Evolutionary conservation across 1,140 invertebrate species (phyloP).

Genomic region (Nephila pilipes): DNA sequence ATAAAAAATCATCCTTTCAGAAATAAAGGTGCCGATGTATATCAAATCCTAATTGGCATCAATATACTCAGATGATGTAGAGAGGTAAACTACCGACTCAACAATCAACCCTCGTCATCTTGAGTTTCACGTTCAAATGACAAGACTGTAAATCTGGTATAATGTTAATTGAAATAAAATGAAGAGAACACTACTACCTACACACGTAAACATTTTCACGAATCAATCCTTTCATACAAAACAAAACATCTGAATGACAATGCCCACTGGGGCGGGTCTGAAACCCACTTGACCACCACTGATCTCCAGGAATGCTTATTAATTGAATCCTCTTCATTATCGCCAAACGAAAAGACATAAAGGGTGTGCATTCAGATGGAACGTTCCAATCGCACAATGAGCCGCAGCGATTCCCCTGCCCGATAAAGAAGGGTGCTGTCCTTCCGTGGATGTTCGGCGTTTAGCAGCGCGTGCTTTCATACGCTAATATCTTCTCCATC

Average conservation of each 20-base stretch:
- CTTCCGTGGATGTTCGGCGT: conserved; percentile 27
- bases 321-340: conserved; percentile 58
- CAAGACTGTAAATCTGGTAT: no score
- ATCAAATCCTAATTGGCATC: no score
- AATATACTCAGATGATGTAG: no score
- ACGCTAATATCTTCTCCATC: conserved; percentile 1
- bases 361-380: not conserved
- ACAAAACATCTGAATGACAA: conserved; percentile 29
- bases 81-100: no score
- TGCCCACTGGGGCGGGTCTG: not conserved
- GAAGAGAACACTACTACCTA: no score
- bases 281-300: not conserved
- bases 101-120: no score
- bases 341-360: not conserved
- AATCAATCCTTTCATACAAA: not conserved
- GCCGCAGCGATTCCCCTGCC: not conserved
- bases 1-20: no score
- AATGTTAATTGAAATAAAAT: no score
- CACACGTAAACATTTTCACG: no score
- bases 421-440: not conserved
- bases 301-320: not conserved
- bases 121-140: no score
- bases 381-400: conserved; percentile 40
- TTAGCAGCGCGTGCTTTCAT: conserved; percentile 55
- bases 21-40: no score